Evolutionary conservation across 2,888 invertebrate species (phyloP).

Genomic region (Catocala sponsa): DNA sequence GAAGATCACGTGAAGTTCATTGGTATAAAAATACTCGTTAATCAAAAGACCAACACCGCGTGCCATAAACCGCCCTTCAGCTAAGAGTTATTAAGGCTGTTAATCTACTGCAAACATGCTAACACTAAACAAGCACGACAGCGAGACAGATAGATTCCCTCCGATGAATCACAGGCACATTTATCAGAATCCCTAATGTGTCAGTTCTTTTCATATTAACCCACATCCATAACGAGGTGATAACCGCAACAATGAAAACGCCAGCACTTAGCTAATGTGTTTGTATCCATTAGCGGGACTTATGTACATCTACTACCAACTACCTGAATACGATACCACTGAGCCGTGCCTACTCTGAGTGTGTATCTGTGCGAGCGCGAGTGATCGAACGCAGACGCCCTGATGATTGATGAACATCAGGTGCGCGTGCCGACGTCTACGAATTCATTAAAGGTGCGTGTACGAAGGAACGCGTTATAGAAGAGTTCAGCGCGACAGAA

Average conservation of each 20-base stretch:
- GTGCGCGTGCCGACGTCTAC: conserved; percentile 2
- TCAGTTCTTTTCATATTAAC: conserved; percentile 4
- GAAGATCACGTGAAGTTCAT: not conserved
- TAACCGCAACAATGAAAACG: conserved; percentile 13
- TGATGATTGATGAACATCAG: conserved; percentile 26
- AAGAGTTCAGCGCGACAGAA: not conserved
- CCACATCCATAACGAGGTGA: conserved; percentile 12
- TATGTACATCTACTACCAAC: not conserved
- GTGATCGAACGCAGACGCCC: conserved; percentile 24
- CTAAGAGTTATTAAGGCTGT: not conserved
- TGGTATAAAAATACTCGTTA: not conserved
- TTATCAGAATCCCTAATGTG: not conserved
- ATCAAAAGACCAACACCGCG: not conserved
- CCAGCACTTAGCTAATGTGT: conserved; percentile 36
- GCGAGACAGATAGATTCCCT: not conserved
- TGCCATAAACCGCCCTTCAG: not conserved
- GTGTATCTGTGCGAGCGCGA: not conserved
- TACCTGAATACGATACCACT: conserved; percentile 3
- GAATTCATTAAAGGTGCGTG: conserved; percentile 2
- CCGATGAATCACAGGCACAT: not conserved
- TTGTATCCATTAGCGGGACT: conserved; percentile 35
- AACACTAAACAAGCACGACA: not conserved
- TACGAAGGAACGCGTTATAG: not conserved
- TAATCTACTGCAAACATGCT: not conserved
- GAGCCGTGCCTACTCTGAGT: not conserved